Evolutionary conservation across 2,888 invertebrate genomes (phyloP), one percentile per base, ranked within the genome.

Genomic region (Drosophila hamatofila): DNA sequence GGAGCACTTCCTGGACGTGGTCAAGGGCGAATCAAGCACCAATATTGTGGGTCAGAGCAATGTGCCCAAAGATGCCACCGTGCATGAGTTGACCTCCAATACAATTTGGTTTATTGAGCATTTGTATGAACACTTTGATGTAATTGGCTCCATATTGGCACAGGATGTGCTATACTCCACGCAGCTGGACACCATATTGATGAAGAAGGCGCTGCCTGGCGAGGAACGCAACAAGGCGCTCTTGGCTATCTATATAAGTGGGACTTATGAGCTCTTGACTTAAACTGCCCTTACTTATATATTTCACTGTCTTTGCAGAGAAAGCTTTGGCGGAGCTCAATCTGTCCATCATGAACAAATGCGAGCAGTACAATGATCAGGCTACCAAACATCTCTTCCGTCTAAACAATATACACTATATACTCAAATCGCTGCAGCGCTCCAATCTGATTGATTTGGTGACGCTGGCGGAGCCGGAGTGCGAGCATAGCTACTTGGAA

Each of bases 11-110:
- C 95, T 98, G 68, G 98, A 98, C 90, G 97, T 96, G 69, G 95
- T 98, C 35, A 94, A 96, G 73, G 94, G 94, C 27, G 97, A 97
- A 92, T 94, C 94, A 54, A 96, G 96, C 77, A 95, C 96, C 67
- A 96, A 96, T 86, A 95, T 99, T 90, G 93, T 93, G 1, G 92
- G 93, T n/a, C 92, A 92, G 82, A 92, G 92, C 69, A 92, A 91
- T 75, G 92, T 93, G 12, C 98, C 99, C 0, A 97, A 96, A 91
- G 99, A 99, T 94, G 99, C 99, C 69, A 99, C 99, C 0, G 99
- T 99, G 37, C 99, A 99, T 91, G 98, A 99, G 93, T 94, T 98
- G 69, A 98, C 98, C 0, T 98, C 97, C 73, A 98, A 98, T 90
- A 97, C 98, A 49, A 95, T 98, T 81, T 97, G 98, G 90, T 97